Evolutionary conservation across 2,888 invertebrate genomes (phyloP), one percentile per base, ranked within the genome.

Genomic region (Coleophora flavipennella): DNA sequence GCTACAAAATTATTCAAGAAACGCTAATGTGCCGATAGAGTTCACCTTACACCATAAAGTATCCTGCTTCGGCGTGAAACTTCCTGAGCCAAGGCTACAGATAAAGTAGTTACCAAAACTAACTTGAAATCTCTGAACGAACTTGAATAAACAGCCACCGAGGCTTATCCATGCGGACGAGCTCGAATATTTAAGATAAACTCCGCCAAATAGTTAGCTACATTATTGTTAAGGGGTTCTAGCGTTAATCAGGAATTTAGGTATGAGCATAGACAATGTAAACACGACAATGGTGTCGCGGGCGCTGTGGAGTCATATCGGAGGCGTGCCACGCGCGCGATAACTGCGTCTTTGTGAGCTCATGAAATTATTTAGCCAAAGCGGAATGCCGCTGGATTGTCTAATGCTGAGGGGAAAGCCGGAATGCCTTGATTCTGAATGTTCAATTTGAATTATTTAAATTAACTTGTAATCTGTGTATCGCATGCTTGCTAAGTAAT

Each of bases 261-360:
- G 70, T 75, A 72, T 76, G 76, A 77, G 65, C 74, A 78, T 70
- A 80, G 78, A 80, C 79, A 84, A 81, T 80, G 80, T 78, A 79
- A 79, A 80, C 72, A 78, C 69, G 73, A 84, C 83, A 84, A 84
- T 81, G 79, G 52, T 69, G 64, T 54, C 59, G 62, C 62, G 68
- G 66, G 67, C 68, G 69, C 59, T 68, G 71, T n/a, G 64, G 62
- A 62, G 61, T 57, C 63, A 63, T 70, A 78, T 73, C 67, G 78
- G 80, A 79, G 79, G 67, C 67, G 60, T 59, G 77, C 64, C 76
- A 76, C 74, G 66, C 72, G 70, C 60, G 71, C 75, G 83, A 83
- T 83, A 83, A 80, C 78, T 63, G 62, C 69, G 72, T 78, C 80
- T 81, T 79, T 79, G 78, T 72, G 68, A 64, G 62, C 62, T 63